Evolutionary conservation across 1,140 invertebrate genomes (phyloP).

Genomic region (Macrobrachium rosenbergii): DNA sequence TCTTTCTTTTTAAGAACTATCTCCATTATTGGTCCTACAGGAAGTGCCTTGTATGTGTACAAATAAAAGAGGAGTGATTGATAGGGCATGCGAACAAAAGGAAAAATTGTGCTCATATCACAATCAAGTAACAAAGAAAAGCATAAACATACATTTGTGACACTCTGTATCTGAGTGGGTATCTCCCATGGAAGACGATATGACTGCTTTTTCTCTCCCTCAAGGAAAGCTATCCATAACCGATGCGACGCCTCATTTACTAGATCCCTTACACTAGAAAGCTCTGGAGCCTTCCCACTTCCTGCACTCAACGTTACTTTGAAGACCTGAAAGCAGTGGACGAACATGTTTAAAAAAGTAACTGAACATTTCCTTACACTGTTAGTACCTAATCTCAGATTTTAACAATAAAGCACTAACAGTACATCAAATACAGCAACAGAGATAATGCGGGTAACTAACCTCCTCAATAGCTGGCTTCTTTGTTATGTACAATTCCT

Average conservation of each 20-base stretch:
- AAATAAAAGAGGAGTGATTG: too few relatives aligned
- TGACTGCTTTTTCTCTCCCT: conserved; percentile 82
- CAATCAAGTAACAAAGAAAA: neutral
- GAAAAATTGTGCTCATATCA: neutral
- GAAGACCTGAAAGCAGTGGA: conserved; percentile 76
- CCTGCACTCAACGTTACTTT: conserved; percentile 84
- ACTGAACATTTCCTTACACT: too few relatives aligned
- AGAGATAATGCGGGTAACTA: neutral
- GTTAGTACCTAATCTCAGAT: neutral
- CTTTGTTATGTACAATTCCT: conserved; percentile 95
- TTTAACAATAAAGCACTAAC: neutral
- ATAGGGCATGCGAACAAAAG: neutral
- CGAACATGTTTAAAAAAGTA: too few relatives aligned
- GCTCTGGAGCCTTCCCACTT: conserved; percentile 83
- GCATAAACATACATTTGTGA: conserved; percentile 70
- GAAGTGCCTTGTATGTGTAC: too few relatives aligned
- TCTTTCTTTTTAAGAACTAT: too few relatives aligned
- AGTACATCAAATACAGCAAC: neutral
- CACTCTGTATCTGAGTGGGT: conserved; percentile 93
- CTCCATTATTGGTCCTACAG: too few relatives aligned
- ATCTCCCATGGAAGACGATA: conserved; percentile 82
- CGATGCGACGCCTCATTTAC: conserved; percentile 88
- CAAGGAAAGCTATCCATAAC: conserved; percentile 92
- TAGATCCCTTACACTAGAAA: conserved; percentile 82
- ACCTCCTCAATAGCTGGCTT: conserved; percentile 92